Percentiles rank a stretch among this genome's conserved stretches.
Evolutionary conservation across 53 echinoderm and acorn worm species (phyloP).

Genomic region (Crossaster papposus): DNA sequence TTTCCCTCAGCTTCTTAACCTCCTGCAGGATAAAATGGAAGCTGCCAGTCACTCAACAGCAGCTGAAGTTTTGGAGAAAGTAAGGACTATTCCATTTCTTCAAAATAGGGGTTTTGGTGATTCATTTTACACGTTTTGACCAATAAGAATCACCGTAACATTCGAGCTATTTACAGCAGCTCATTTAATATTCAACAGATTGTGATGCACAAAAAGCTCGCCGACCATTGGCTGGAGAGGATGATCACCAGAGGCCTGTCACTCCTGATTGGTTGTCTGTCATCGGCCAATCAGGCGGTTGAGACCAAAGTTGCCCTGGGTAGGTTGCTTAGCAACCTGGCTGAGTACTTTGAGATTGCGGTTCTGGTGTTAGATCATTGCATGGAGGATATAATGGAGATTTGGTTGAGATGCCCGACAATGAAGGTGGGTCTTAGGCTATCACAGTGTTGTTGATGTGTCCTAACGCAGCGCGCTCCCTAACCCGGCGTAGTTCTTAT

Average conservation of each 20-base stretch:
- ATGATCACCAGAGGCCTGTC: constrained; percentile 75
- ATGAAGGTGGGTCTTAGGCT: constrained; percentile 70
- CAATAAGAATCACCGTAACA: background rate
- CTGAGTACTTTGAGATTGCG: constrained; percentile 57
- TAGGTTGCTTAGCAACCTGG: constrained; percentile 39
- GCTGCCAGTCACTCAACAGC: constrained; percentile 45
- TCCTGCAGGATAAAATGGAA: constrained; percentile 61
- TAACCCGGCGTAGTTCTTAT: too few species aligned
- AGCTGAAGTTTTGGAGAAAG: constrained; percentile 52
- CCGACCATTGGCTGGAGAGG: constrained; percentile 76
- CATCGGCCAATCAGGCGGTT: constrained; percentile 47
- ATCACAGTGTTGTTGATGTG: background rate
- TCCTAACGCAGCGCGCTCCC: too few species aligned
- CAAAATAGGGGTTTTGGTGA: background rate
- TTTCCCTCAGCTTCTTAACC: constrained; percentile 39
- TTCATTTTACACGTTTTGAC: background rate
- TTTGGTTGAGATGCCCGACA: constrained; percentile 41
- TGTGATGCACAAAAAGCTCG: constrained; percentile 58
- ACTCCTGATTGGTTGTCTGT: constrained; percentile 63
- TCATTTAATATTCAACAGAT: constrained; percentile 44
- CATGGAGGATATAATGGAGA: constrained; percentile 64
- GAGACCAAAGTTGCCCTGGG: constrained; percentile 44
- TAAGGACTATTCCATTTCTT: constrained; percentile 16
- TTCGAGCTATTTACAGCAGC: background rate
- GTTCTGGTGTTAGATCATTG: constrained; percentile 72